A percentile compares a stretch with the other conserved stretches of the same genome.
Conservation (phyloP, 2,113 vertebrate genomes). For the Perccottus glenii region DNA sequence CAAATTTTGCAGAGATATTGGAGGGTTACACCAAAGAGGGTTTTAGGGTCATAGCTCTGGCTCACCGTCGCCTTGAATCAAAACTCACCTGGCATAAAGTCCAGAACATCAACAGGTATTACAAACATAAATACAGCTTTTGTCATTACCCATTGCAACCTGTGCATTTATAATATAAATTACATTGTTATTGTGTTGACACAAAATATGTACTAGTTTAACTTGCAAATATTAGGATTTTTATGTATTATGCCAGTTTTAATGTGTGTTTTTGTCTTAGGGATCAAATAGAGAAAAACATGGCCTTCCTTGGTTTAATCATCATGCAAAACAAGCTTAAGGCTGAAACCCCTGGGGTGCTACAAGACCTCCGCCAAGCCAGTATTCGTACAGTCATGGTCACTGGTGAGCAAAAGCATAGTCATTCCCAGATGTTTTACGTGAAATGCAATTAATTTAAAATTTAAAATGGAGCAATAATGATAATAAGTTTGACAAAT, state of each 20-base stretch:
- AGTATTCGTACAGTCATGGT: conserved; percentile 98
- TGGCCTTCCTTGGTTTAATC: conserved; percentile 96
- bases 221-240: background rate
- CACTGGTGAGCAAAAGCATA: conserved; percentile 83
- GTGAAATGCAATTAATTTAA: background rate
- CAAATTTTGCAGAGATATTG: conserved; percentile 87
- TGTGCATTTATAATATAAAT: no score
- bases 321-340: conserved; percentile 99
- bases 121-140: no score
- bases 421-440: background rate
- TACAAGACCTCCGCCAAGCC: conserved; percentile 89
- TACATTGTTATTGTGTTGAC: no score
- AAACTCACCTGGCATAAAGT: conserved; percentile 97
- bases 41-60: conserved; percentile 95
- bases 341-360: conserved; percentile 89
- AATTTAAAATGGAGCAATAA: no score
- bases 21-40: conserved; percentile 95
- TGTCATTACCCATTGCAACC: no score
- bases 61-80: conserved; percentile 91
- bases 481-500: no score
- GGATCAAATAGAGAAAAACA: conserved; percentile 92
- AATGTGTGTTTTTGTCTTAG: conserved; percentile 62
- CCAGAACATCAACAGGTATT: conserved; percentile 90
- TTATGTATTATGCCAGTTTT: background rate
- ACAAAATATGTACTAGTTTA: no score